Evolutionary conservation across 1,140 invertebrate species (phyloP), one percentile per base, ranked within the genome.

Genomic region (Choristoneura fumiferana): DNA sequence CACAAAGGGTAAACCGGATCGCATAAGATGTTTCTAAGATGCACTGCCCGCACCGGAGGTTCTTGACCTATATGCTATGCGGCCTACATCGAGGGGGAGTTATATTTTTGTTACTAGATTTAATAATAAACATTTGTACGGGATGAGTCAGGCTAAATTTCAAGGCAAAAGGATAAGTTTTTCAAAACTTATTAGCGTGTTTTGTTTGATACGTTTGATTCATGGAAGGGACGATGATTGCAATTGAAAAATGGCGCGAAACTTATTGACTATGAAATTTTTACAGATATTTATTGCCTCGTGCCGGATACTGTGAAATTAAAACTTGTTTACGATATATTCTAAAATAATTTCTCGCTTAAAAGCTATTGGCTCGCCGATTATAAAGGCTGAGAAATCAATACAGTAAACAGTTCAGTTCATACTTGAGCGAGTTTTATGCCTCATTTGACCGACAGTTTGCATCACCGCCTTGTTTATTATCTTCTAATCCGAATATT

Each of bases 1-100:
- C 62, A 69, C 67, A 69, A 69, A 66, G 53, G 43, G 17, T 49
- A 49, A 49, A 49, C 43, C 43, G 43, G 63, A 63, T 57, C 17
- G 58, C 56, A 56, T 64, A 57, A 59, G 71, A 71, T 57, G 58
- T 61, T 58, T 72, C 61, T 68, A 71, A 57, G 34, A 37, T 54
- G 54, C 70, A 71, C 65, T 60, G 67, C 17, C 34, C 55, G 22
- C 2, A 68, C 45, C 43, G 56, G 65, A 72, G 77, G 73, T 80
- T 76, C 69, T 78, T 80, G 77, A 80, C 75, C 77, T 66, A 80
- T 65, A 76, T 74, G 58, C 38, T 43, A 55, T 55, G 53, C 39
- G 14, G 22, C 53, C 58, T 49, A 49, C 10, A 43, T 54, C 14
- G 53, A 40, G 58, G 58, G 39, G 29, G 53, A 55, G 22, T 35